Evolutionary conservation across 1,140 invertebrate species (phyloP).

Genomic region (Tetramorium parvispinum): DNA sequence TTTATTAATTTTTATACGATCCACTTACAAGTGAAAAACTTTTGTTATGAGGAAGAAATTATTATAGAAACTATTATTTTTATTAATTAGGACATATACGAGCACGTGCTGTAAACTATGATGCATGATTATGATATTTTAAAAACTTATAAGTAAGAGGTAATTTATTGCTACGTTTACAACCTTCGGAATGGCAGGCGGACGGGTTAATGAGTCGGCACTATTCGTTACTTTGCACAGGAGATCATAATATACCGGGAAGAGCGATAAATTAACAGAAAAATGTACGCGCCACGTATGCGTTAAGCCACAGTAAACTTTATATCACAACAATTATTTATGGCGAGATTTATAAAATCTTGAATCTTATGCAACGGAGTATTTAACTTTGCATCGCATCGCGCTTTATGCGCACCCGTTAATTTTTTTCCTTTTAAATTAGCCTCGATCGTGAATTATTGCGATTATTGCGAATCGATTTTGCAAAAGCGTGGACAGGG

Average conservation of each 20-base stretch:
- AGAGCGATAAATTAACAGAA: slow-evolving; percentile 22
- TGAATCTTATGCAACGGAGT: slow-evolving; percentile 13
- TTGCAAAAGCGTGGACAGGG: neutral
- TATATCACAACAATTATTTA: neutral
- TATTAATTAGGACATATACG: neutral
- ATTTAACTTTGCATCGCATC: neutral
- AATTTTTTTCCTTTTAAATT: slow-evolving; percentile 11
- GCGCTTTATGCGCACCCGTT: neutral
- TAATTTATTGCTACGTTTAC: slow-evolving; percentile 13
- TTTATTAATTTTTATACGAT: neutral
- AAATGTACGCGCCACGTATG: neutral
- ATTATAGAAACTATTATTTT: slow-evolving; percentile 1
- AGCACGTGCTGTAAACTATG: neutral
- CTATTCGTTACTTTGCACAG: slow-evolving; percentile 13
- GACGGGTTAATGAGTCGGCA: neutral
- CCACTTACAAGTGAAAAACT: neutral
- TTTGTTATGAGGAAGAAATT: neutral
- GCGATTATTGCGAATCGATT: slow-evolving; percentile 17
- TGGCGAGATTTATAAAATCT: slow-evolving; percentile 21
- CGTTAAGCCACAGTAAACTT: neutral
- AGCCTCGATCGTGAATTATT: neutral
- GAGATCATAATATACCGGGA: slow-evolving; percentile 14
- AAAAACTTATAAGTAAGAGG: neutral
- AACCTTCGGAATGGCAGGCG: slow-evolving; percentile 1
- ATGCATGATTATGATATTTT: neutral